phyloP scores from a whole-genome alignment of 2,113 vertebrate genomes.

The Opisthocomus hoazin region DNA sequence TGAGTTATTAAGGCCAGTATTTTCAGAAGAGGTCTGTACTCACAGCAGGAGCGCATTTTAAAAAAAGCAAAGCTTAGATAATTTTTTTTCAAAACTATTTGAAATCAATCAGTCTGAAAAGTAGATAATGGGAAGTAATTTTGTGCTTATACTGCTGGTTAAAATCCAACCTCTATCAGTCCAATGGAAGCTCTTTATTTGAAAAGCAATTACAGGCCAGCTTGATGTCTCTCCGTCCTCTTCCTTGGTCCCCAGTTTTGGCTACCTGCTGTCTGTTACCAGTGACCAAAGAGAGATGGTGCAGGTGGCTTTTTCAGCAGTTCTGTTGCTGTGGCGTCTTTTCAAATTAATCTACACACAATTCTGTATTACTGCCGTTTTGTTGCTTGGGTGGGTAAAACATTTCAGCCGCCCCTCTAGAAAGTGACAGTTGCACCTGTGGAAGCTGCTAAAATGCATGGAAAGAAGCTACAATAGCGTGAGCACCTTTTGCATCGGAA shows the following conservation, averaged over 20 bases:
- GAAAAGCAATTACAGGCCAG: not conserved
- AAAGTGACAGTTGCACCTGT: not conserved
- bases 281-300: not conserved
- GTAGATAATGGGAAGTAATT: not conserved
- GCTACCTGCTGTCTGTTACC: not conserved
- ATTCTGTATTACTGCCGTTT: not conserved
- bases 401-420: not conserved
- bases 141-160: not conserved
- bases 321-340: not conserved
- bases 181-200: not conserved
- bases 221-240: not conserved
- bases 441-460: not conserved
- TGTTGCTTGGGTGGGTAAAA: slow-evolving; percentile 3
- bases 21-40: not conserved
- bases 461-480: not conserved
- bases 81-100: not conserved
- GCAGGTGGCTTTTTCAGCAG: not conserved
- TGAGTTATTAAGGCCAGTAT: not conserved
- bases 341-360: not conserved
- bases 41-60: not conserved
- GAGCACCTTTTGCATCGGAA: not conserved
- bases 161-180: not conserved
- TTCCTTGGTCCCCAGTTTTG: not conserved
- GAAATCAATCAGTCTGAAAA: not conserved
- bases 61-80: not conserved